Conservation (phyloP, 1,140 invertebrate genomes). For the Temnothorax curvispinosus region DNA sequence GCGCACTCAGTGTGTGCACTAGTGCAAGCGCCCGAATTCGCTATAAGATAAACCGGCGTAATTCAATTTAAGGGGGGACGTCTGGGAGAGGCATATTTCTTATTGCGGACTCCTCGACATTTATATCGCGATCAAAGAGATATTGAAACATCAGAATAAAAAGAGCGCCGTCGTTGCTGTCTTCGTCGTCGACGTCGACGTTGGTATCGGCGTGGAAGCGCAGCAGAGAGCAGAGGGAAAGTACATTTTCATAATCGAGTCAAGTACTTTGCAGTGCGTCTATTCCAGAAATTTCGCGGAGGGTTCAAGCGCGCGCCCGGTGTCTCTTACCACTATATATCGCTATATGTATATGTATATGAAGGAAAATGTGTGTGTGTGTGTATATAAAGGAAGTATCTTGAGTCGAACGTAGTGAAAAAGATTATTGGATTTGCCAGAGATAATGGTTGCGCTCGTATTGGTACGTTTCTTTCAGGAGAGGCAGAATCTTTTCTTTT, state of each 20-base stretch:
- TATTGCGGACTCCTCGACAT: conserved; percentile 46
- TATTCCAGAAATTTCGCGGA: conserved; percentile 68
- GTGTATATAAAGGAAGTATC: conserved; percentile 15
- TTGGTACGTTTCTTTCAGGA: conserved; percentile 32
- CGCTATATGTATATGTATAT: neutral
- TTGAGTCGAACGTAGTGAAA: conserved; percentile 49
- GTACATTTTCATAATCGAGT: conserved; percentile 75
- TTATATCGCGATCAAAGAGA: conserved; percentile 71
- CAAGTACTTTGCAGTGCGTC: conserved; percentile 70
- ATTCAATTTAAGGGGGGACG: neutral
- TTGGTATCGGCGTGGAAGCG: neutral
- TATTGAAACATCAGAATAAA: conserved; percentile 34
- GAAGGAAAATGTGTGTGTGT: no score
- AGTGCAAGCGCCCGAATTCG: no score
- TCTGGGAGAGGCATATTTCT: conserved; percentile 12
- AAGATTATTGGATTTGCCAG: conserved; percentile 55
- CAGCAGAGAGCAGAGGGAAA: conserved; percentile 55
- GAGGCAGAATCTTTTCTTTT: conserved; percentile 31
- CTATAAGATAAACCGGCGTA: conserved; percentile 43
- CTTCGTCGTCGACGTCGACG: neutral
- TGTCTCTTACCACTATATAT: neutral
- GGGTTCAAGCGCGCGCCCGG: conserved; percentile 2
- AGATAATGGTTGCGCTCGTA: conserved; percentile 36
- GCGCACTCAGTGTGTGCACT: no score
- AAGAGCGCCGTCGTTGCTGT: neutral